A percentile compares a stretch with the other conserved stretches of the same genome.
Evolutionary conservation across 2,113 vertebrate species (phyloP).

Genomic region (Catharus minimus): DNA sequence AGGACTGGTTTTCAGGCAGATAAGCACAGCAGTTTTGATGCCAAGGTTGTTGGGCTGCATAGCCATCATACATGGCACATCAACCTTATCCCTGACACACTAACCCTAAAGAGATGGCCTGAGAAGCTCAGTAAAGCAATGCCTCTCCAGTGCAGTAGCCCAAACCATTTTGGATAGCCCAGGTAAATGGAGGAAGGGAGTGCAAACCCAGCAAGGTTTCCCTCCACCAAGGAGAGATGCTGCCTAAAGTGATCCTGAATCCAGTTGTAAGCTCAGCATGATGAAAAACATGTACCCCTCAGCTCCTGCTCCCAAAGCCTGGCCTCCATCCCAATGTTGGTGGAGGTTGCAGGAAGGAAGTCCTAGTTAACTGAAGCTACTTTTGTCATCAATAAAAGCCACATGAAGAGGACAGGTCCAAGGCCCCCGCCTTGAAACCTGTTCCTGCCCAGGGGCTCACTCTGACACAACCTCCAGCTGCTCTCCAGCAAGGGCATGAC

Average conservation of each 20-base stretch:
- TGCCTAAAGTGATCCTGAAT: not conserved
- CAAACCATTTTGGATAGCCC: not conserved
- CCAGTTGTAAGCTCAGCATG: rapidly evolving
- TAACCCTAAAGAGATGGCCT: not conserved
- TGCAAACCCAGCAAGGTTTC: not conserved
- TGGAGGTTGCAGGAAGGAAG: not conserved
- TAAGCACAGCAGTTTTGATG: rapidly evolving
- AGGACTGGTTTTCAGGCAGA: not conserved
- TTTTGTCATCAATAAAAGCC: not conserved
- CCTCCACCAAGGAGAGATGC: not conserved
- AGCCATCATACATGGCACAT: rapidly evolving
- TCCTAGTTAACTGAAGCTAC: not conserved
- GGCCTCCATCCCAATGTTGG: not conserved
- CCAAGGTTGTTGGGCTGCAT: not conserved
- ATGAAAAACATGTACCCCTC: rapidly evolving
- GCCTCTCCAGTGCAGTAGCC: not conserved
- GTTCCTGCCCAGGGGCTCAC: not conserved
- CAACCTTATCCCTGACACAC: not conserved
- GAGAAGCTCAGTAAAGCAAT: not conserved
- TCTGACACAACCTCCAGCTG: not conserved
- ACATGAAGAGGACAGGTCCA: not conserved
- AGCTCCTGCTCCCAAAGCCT: not conserved
- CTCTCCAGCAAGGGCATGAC: rapidly evolving
- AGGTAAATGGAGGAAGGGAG: not conserved
- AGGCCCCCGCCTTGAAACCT: not conserved